Evolutionary conservation across 2,888 invertebrate genomes (phyloP).

Genomic region (Leptothorax acervorum): DNA sequence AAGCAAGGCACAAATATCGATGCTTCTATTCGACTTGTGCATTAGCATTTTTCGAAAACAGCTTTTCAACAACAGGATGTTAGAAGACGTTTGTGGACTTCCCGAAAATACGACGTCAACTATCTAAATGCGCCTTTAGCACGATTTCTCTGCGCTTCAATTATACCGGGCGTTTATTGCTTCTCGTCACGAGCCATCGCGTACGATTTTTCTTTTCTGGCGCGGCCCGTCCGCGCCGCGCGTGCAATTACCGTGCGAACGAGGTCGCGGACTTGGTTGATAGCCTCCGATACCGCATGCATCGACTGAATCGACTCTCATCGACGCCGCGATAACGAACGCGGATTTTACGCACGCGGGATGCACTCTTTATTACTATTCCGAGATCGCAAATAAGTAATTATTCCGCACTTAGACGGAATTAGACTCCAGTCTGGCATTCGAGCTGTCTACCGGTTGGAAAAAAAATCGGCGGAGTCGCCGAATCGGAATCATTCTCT

Average conservation of each 20-base stretch:
- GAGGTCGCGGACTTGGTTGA: conserved; percentile 36
- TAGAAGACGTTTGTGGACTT: neutral
- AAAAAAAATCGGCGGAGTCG: conserved; percentile 7
- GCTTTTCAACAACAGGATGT: neutral
- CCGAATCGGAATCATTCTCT: neutral
- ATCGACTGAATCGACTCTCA: neutral
- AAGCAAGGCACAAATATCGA: neutral
- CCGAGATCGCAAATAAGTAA: neutral
- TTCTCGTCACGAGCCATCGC: conserved; percentile 37
- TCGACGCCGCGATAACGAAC: neutral
- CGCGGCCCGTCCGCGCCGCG: conserved; percentile 1
- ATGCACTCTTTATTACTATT: neutral
- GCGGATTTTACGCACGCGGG: neutral
- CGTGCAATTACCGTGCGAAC: conserved; percentile 55
- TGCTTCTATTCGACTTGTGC: neutral
- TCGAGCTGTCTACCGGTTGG: neutral
- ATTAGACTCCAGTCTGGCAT: neutral
- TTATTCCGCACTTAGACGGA: neutral
- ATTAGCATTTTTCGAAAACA: neutral
- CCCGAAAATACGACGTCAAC: neutral
- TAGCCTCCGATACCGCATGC: conserved; percentile 9
- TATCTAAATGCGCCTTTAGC: conserved; percentile 24
- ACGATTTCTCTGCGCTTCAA: conserved; percentile 43
- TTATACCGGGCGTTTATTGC: conserved; percentile 24
- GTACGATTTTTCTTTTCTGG: conserved; percentile 39